Conservation (phyloP, 2,113 vertebrate genomes). For the Engystomops pustulosus region DNA sequence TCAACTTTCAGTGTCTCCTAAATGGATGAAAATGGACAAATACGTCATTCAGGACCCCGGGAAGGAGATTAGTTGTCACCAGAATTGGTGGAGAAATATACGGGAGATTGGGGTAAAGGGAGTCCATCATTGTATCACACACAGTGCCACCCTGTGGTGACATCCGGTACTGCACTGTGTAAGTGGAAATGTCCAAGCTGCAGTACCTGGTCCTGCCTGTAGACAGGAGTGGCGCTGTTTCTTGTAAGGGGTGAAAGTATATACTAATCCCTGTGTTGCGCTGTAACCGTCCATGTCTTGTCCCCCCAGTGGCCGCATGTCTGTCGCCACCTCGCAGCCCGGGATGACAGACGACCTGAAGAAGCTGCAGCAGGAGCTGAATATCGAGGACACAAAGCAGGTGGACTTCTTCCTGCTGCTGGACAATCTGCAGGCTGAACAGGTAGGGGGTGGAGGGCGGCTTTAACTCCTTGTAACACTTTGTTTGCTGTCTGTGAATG, state of each 20-base stretch:
- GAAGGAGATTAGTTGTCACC: too few relatives aligned
- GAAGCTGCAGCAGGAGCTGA: slow-evolving; percentile 79
- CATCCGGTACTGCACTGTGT: neutral
- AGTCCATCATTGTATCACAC: neutral
- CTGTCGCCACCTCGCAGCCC: slow-evolving; percentile 74
- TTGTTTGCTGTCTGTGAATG: too few relatives aligned
- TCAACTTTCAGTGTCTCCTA: too few relatives aligned
- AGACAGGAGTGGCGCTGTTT: neutral
- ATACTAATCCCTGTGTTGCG: too few relatives aligned
- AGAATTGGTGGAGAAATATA: too few relatives aligned
- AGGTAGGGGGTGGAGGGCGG: too few relatives aligned
- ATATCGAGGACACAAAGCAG: slow-evolving; percentile 71
- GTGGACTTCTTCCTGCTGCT: slow-evolving; percentile 89
- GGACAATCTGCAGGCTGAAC: slow-evolving; percentile 88
- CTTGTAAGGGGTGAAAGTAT: neutral
- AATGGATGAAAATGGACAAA: too few relatives aligned
- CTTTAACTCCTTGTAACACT: too few relatives aligned
- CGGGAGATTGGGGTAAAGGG: too few relatives aligned
- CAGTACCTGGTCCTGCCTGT: neutral
- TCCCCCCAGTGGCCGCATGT: slow-evolving; percentile 73
- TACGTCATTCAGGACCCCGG: too few relatives aligned
- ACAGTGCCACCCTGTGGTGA: neutral
- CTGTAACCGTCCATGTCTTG: too few relatives aligned
- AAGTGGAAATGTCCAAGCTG: neutral
- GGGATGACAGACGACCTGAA: slow-evolving; percentile 84